These are phyloP conservation scores for Cochlearius cochlearius DNA, from an alignment of 2,113 vertebrate genomes.

Conservation along the genomic window DNA sequence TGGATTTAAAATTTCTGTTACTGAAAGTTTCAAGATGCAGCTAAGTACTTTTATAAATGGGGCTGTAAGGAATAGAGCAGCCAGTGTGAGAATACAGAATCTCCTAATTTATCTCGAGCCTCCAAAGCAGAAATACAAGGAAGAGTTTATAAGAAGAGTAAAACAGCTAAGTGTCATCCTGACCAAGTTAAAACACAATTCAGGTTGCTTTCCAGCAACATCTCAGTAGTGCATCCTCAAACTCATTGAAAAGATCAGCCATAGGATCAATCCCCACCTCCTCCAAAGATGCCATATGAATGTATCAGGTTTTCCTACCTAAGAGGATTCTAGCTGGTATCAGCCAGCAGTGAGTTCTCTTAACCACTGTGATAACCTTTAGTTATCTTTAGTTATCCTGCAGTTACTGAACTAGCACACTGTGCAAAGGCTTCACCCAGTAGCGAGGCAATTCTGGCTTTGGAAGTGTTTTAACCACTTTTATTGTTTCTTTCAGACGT, in stretches of 20 bases:
- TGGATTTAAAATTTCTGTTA: not conserved
- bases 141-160: not conserved
- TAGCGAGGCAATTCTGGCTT: not conserved
- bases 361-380: not conserved
- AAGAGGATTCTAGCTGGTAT: not conserved
- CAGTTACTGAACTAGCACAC: not conserved
- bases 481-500: not conserved
- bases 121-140: not conserved
- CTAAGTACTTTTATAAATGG: not conserved
- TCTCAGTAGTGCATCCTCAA: not conserved
- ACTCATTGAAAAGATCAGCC: not conserved
- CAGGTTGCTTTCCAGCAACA: not conserved
- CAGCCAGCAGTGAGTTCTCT: not conserved
- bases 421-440: not conserved
- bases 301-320: not conserved
- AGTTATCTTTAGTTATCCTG: not conserved
- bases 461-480: not conserved
- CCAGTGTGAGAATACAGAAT: not conserved
- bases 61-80: not conserved
- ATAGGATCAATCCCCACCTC: not conserved
- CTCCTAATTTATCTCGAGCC: not conserved
- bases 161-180: not conserved
- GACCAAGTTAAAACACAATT: not conserved
- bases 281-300: not conserved
- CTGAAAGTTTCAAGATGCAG: not conserved